Base-by-base conservation (phyloP, 2,797 vertebrate genomes). In the Merluccius polli region DNA sequence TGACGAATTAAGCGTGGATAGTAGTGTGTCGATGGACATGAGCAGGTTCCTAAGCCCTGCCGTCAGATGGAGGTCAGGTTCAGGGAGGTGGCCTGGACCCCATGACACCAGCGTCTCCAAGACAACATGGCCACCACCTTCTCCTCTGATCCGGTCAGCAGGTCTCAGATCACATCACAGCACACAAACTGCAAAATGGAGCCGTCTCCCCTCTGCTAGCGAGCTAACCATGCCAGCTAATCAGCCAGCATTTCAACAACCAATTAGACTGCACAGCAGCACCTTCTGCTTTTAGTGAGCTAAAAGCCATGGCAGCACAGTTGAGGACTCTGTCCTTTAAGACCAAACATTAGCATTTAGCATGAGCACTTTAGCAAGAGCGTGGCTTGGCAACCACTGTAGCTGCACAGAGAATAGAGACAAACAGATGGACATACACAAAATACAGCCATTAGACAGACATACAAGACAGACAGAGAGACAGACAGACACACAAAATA, bases 41-140 rank as follows among this genome's bases (percentile, higher is more conserved):
- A 73, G 13, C 65, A 2, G 48, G 70, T 75, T 41, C 38, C 4
- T 9, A 30, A 70, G 10, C 30, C 4, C 38, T 70, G 67, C 38
- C 72, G 67, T 79, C 68, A 52, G 77, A 74, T 75, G 73, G 67
- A 30, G 80, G 79, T 82, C 78, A 85, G 71, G 76, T 59, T 79
- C 63, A 79, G 35, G 70, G 52, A 24, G 67, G 73, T 35, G 71
- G 38, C 21, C 52, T 44, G n/a, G 13, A 8, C 9, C 38, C 41
- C 73, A 52, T 81, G 80, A 81, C 27, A 75, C 5, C 74, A 77
- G 32, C 1, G 18, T 65, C 78, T 76, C 11, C 75, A 77, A 24
- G 38, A 79, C 79, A 84, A 70, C 78, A 83, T 77, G 77, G 73
- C 73, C 27, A 44, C 73, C 59, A 30, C 36, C 24, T n/a, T n/a